These are phyloP conservation scores for Danio choprae DNA, from an alignment of 2,797 vertebrate species.

Conservation along the genomic window DNA sequence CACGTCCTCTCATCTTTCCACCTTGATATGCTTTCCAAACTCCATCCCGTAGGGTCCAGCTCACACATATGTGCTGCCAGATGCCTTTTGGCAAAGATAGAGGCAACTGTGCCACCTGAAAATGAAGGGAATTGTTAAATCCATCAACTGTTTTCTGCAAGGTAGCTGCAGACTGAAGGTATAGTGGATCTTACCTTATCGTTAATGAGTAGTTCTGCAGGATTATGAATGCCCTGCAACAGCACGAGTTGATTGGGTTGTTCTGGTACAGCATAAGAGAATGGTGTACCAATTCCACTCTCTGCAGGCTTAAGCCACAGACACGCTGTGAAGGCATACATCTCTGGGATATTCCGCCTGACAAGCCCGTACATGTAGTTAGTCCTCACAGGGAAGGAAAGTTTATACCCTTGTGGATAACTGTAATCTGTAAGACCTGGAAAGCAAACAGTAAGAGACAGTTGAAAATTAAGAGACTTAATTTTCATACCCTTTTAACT, in stretches of 20 bases:
- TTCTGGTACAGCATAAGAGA: constrained; percentile 92
- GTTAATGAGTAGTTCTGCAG: constrained; percentile 95
- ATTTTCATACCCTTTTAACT: background rate
- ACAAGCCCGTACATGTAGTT: constrained; percentile 96
- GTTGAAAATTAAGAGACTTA: background rate
- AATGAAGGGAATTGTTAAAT: background rate
- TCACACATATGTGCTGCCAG: constrained; percentile 95
- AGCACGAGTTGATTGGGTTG: constrained; percentile 96
- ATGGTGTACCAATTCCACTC: constrained; percentile 91
- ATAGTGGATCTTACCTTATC: constrained; percentile 84
- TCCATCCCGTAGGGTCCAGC: constrained; percentile 94
- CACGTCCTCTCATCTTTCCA: constrained; percentile 86
- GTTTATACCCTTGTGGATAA: constrained; percentile 87
- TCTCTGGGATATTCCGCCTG: constrained; percentile 89
- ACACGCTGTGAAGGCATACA: constrained; percentile 93
- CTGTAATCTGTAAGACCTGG: constrained; percentile 72
- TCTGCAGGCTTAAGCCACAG: constrained; percentile 90
- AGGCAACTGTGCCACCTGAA: constrained; percentile 93
- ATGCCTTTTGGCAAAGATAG: constrained; percentile 85
- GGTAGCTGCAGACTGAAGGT: background rate
- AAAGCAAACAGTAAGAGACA: background rate
- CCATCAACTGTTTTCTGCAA: background rate
- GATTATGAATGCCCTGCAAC: constrained; percentile 90
- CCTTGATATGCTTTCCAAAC: constrained; percentile 96
- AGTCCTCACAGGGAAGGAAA: constrained; percentile 92